Evolutionary conservation across 2,113 vertebrate species (phyloP).

Genomic region (Rhodinocichla rosea): DNA sequence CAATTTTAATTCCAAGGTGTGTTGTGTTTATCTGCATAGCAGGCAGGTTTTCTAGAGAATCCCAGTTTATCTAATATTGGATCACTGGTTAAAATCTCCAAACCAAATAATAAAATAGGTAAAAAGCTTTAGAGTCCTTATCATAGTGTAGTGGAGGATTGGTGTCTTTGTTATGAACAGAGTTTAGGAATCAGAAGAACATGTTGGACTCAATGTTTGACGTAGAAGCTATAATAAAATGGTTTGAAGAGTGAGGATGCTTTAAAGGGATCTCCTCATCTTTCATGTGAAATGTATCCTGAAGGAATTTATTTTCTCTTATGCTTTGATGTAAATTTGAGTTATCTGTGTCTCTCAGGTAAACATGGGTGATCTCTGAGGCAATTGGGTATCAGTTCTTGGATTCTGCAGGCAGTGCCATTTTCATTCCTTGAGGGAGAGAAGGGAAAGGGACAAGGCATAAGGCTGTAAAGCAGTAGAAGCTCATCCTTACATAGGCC

Average conservation of each 20-base stretch:
- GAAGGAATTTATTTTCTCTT: neutral
- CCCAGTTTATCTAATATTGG: neutral
- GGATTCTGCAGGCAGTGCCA: neutral
- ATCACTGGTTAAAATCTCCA: neutral
- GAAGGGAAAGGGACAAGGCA: neutral
- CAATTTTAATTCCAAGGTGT: neutral
- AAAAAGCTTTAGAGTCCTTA: neutral
- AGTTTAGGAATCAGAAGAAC: neutral
- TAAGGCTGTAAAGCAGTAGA: neutral
- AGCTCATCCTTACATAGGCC: neutral
- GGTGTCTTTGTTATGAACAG: neutral
- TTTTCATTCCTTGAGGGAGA: neutral
- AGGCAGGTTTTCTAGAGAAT: neutral
- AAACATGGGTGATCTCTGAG: neutral
- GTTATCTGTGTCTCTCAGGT: neutral
- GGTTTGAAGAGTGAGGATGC: neutral
- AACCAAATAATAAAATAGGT: neutral
- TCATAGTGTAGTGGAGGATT: neutral
- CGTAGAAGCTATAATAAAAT: fast-evolving
- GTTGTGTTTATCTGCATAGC: neutral
- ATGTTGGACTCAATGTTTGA: neutral
- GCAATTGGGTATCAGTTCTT: neutral
- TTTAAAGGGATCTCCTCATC: neutral
- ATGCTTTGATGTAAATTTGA: neutral
- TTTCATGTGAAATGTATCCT: neutral